phyloP scores from a whole-genome alignment of 2,888 invertebrate genomes.

The Erynnis tages region DNA sequence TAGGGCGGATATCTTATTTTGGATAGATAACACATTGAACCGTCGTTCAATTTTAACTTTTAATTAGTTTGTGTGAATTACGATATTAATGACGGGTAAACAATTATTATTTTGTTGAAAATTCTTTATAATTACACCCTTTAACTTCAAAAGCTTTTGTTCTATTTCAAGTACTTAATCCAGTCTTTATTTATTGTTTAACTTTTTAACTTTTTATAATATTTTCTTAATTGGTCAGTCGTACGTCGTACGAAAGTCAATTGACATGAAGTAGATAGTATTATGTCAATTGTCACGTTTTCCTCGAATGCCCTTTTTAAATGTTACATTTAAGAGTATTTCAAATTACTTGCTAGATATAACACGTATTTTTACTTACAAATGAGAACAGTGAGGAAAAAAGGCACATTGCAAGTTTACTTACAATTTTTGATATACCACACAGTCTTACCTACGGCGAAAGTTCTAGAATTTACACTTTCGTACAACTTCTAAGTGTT shows the following conservation, averaged over 20 bases:
- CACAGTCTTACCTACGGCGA: neutral
- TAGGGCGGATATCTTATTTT: no score
- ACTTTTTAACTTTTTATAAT: no score
- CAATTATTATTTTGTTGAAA: neutral
- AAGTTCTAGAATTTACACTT: slow-evolving; percentile 10
- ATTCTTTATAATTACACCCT: neutral
- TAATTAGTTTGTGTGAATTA: no score
- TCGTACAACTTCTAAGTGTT: slow-evolving; percentile 14
- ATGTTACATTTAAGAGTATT: neutral
- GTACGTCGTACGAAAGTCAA: no score
- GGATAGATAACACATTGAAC: no score
- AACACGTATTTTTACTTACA: no score
- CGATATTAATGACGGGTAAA: no score
- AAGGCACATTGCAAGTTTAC: neutral
- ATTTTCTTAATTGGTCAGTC: no score
- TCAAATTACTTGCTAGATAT: no score
- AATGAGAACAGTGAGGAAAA: neutral
- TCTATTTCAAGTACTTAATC: neutral
- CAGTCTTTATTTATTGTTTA: neutral
- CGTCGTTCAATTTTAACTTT: no score
- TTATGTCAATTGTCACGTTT: neutral
- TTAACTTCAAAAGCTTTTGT: neutral
- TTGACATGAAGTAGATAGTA: neutral
- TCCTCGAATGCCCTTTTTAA: neutral
- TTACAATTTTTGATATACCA: slow-evolving; percentile 3